Evolutionary conservation across 2,888 invertebrate species (phyloP).

Genomic region (Gnatocerus cornutus): DNA sequence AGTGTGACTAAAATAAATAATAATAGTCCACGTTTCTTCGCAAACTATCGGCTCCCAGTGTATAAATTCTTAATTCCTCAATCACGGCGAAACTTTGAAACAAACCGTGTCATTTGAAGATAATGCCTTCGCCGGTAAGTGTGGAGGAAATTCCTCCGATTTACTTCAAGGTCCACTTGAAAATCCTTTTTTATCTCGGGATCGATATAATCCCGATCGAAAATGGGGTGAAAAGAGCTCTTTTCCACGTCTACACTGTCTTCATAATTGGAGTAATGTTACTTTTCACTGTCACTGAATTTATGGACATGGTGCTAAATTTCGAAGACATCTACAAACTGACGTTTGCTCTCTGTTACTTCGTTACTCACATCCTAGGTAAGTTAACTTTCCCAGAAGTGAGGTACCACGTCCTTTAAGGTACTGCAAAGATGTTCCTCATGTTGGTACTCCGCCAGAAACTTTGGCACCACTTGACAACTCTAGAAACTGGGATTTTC

Average conservation of each 20-base stretch:
- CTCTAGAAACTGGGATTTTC: constrained; percentile 44
- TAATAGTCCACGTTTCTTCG: too few species aligned
- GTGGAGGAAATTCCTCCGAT: constrained; percentile 17
- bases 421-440: constrained; percentile 40
- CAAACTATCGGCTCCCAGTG: neutral
- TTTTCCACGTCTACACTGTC: constrained; percentile 31
- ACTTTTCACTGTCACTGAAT: constrained; percentile 25
- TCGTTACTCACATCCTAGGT: constrained; percentile 43
- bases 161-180: constrained; percentile 43
- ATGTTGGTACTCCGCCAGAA: constrained; percentile 38
- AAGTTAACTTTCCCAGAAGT: neutral
- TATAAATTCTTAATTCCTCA: neutral
- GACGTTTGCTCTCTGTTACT: constrained; percentile 39
- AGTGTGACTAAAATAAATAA: too few species aligned
- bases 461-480: constrained; percentile 28
- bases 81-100: neutral
- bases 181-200: constrained; percentile 30
- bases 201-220: constrained; percentile 40
- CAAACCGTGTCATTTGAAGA: neutral
- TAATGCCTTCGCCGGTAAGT: neutral
- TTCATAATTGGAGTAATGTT: constrained; percentile 19
- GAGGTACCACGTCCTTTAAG: too few species aligned
- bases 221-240: neutral
- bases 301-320: constrained; percentile 26
- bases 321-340: constrained; percentile 21